Conservation (phyloP, 2,113 vertebrate species). For the Gavialis gangeticus region DNA sequence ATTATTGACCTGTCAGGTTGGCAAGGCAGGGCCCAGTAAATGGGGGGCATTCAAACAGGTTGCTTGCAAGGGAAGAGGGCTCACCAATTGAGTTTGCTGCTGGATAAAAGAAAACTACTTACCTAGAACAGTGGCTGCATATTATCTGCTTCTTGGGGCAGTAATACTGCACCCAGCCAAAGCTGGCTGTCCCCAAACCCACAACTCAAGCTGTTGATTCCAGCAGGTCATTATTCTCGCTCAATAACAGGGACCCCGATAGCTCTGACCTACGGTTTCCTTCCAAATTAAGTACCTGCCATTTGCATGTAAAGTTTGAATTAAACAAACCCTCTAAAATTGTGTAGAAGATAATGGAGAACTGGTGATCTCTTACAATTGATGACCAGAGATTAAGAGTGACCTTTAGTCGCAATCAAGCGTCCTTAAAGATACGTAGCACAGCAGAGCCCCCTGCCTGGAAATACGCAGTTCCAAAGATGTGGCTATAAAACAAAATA, state of each 20-base stretch:
- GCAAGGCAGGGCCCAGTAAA: neutral
- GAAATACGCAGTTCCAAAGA: rapidly evolving
- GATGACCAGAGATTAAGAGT: neutral
- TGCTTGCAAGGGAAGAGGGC: neutral
- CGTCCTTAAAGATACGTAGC: rapidly evolving
- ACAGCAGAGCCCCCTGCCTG: rapidly evolving
- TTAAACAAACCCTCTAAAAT: neutral
- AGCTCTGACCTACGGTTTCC: rapidly evolving
- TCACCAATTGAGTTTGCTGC: neutral
- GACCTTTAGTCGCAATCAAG: no score
- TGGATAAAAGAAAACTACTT: neutral
- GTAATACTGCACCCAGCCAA: rapidly evolving
- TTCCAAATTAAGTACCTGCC: neutral
- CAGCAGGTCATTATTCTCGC: neutral
- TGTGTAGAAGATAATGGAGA: rapidly evolving
- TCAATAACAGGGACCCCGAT: rapidly evolving
- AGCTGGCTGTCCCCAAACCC: rapidly evolving
- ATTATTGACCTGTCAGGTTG: neutral
- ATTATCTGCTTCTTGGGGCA: rapidly evolving
- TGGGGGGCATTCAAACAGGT: rapidly evolving
- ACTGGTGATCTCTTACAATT: rapidly evolving
- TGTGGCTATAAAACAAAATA: neutral
- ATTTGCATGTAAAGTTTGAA: neutral
- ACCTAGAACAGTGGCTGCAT: rapidly evolving
- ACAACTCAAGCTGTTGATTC: neutral